Conservation (phyloP, 2,797 vertebrate species). For the Mallotus villosus region DNA sequence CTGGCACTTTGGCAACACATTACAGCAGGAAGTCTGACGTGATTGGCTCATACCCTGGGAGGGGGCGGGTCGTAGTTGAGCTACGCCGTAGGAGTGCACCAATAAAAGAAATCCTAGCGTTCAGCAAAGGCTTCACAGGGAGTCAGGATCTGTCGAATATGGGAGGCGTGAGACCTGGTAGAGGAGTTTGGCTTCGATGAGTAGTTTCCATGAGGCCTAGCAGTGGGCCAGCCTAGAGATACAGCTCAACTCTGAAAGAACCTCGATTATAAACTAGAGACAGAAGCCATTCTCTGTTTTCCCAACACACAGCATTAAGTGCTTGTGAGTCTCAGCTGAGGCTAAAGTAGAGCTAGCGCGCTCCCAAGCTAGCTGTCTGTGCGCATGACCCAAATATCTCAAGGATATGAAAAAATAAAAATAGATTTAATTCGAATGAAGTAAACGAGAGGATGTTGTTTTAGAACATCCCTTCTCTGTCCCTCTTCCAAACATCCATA, state of each 20-base stretch:
- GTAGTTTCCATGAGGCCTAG: not conserved
- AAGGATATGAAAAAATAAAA: not conserved
- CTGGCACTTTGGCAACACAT: no score
- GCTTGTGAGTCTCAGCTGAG: not conserved
- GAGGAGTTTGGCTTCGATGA: no score
- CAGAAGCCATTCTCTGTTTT: not conserved
- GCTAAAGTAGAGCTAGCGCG: not conserved
- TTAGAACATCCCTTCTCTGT: not conserved
- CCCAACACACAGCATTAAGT: not conserved
- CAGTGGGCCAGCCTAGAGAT: not conserved
- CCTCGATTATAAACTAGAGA: not conserved
- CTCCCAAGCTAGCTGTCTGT: not conserved
- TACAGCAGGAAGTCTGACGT: no score
- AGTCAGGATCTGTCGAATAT: no score
- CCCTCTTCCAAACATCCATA: constrained; percentile 12
- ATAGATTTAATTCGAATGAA: not conserved
- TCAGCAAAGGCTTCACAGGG: no score
- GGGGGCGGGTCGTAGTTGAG: no score
- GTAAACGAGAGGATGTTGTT: not conserved
- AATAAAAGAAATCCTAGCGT: no score
- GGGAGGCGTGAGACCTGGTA: no score
- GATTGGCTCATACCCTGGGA: no score
- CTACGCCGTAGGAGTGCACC: no score
- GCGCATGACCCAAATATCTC: not conserved
- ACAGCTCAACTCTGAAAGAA: not conserved